A percentile compares a stretch with the other conserved stretches of the same genome.
phyloP scores from a whole-genome alignment of 2,113 vertebrate genomes.

The Mastomys coucha region DNA sequence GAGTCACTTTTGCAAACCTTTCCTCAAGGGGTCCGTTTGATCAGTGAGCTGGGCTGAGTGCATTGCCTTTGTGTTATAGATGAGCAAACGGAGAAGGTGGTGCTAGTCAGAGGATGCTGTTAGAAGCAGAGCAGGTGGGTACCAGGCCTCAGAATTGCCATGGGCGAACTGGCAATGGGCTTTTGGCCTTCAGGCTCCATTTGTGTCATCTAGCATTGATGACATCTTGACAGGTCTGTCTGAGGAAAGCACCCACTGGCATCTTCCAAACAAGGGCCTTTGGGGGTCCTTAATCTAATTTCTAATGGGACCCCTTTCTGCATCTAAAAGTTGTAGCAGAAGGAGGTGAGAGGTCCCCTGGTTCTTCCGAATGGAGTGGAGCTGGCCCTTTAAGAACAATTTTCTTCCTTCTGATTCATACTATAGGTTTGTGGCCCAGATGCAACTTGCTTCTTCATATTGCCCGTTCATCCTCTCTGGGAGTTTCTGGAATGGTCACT shows the following conservation, averaged over 20 bases:
- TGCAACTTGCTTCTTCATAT: neutral
- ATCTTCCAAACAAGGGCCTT: neutral
- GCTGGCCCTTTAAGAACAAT: neutral
- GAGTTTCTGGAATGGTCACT: constrained; percentile 5
- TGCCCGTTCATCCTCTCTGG: neutral
- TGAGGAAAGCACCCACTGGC: neutral
- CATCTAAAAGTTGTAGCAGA: fast-evolving
- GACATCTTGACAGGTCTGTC: neutral
- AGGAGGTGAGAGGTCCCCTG: too few species aligned
- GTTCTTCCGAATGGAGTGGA: fast-evolving
- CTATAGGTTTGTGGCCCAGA: neutral
- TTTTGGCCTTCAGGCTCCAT: neutral
- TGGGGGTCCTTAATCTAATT: neutral
- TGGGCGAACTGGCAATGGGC: neutral
- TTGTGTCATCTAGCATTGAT: fast-evolving
- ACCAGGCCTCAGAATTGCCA: neutral
- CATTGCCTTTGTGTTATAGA: neutral
- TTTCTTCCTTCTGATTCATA: neutral
- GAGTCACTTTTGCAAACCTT: neutral
- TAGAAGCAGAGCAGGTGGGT: neutral
- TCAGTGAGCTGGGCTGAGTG: fast-evolving
- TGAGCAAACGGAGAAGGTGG: neutral
- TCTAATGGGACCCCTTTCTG: neutral
- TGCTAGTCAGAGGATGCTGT: neutral
- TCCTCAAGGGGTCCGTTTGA: fast-evolving